phyloP scores from a whole-genome alignment of 64 coral and sea anemone species.

The Acropora yongei region DNA sequence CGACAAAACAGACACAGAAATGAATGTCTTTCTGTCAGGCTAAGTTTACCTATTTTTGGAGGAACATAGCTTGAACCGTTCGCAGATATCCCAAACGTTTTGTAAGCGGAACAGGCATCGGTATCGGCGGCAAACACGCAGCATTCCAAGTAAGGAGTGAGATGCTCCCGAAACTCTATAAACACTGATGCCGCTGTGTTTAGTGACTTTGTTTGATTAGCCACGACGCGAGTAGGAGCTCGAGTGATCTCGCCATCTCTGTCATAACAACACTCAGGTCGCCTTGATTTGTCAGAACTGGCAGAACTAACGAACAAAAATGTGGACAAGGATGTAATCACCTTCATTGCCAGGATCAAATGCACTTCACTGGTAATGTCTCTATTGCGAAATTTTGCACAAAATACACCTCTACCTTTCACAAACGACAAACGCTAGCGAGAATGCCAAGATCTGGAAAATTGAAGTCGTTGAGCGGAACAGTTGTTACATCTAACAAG shows the following conservation, averaged over 20 bases:
- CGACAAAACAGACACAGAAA: too few relatives aligned
- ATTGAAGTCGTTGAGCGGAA: too few relatives aligned
- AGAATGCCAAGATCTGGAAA: too few relatives aligned
- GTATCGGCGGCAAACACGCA: conserved; percentile 13
- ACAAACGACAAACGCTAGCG: too few relatives aligned
- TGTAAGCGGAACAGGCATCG: not conserved
- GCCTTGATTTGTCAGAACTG: not conserved
- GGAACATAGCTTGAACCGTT: not conserved
- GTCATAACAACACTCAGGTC: conserved; percentile 8
- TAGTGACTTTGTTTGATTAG: not conserved
- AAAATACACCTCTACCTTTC: too few relatives aligned
- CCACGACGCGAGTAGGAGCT: not conserved
- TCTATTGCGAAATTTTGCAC: too few relatives aligned
- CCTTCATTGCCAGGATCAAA: too few relatives aligned
- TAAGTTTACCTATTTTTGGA: conserved; percentile 17
- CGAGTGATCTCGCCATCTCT: conserved; percentile 5
- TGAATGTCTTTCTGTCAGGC: too few relatives aligned
- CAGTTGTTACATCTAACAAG: too few relatives aligned
- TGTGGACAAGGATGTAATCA: too few relatives aligned
- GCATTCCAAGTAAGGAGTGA: conserved; percentile 19
- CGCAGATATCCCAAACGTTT: not conserved
- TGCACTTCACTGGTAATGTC: too few relatives aligned
- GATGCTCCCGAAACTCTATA: not conserved
- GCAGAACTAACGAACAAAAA: not conserved
- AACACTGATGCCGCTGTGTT: not conserved